phyloP scores from a whole-genome alignment of 2,888 invertebrate species.

The Sussaba pulchella region DNA sequence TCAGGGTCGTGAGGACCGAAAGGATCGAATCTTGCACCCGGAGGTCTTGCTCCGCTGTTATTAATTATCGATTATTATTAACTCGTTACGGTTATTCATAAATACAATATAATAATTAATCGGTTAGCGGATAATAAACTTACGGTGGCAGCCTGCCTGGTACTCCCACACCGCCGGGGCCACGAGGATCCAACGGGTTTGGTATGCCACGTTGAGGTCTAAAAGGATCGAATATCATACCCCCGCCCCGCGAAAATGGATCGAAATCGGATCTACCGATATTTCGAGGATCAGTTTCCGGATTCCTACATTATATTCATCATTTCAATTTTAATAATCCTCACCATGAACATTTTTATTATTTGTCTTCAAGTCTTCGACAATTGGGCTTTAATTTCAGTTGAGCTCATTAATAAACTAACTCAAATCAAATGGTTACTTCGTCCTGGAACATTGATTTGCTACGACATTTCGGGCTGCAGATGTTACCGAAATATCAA shows the following conservation, averaged over 20 bases:
- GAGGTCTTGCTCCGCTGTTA: slow-evolving; percentile 88
- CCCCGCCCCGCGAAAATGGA: slow-evolving; percentile 89
- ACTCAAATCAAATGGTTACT: too few species aligned
- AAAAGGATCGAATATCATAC: slow-evolving; percentile 91
- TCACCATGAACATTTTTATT: too few species aligned
- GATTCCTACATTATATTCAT: slow-evolving; percentile 61
- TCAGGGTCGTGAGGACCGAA: slow-evolving; percentile 88
- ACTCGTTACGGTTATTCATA: too few species aligned
- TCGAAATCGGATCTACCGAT: slow-evolving; percentile 92
- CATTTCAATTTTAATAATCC: slow-evolving; percentile 12
- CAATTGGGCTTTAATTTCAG: too few species aligned
- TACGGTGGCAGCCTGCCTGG: slow-evolving; percentile 87
- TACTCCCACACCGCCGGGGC: slow-evolving; percentile 85
- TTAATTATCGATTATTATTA: slow-evolving; percentile 22
- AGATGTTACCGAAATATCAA: too few species aligned
- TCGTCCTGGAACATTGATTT: too few species aligned
- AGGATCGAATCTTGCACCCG: slow-evolving; percentile 94
- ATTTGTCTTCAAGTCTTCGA: too few species aligned
- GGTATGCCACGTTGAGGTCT: slow-evolving; percentile 81
- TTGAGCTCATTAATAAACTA: too few species aligned
- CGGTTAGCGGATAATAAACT: slow-evolving; percentile 41
- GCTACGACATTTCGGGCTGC: too few species aligned
- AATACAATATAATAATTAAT: slow-evolving; percentile 10
- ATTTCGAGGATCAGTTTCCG: slow-evolving; percentile 71
- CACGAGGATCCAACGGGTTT: slow-evolving; percentile 81